A percentile compares a stretch with the other conserved stretches of the same genome.
Conservation (phyloP, 2,113 vertebrate genomes). For the Lophius piscatorius region DNA sequence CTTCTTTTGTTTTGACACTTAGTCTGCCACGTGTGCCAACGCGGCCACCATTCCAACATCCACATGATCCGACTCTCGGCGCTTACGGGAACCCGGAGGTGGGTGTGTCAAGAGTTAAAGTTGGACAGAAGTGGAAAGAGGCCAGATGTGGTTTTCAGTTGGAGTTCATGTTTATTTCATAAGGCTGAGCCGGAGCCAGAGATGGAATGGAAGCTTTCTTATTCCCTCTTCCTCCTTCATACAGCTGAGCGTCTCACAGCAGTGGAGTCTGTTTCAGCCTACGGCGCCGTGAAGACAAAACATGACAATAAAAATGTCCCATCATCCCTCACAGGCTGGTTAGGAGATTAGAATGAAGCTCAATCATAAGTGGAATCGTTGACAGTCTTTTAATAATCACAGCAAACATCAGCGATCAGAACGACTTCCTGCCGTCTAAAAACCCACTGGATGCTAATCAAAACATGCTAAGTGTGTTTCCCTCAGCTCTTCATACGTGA, state of each 20-base stretch:
- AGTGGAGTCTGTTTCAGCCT: slow-evolving; percentile 4
- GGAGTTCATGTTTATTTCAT: background rate
- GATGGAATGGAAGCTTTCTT: slow-evolving; percentile 8
- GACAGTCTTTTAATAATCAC: slow-evolving; percentile 48
- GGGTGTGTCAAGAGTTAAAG: slow-evolving; percentile 46
- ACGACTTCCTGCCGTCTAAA: slow-evolving; percentile 34
- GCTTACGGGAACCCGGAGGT: slow-evolving; percentile 62
- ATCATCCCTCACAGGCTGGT: slow-evolving; percentile 37
- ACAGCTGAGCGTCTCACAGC: slow-evolving; percentile 9
- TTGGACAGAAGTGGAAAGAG: slow-evolving; percentile 54
- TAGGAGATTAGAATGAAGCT: slow-evolving; percentile 44
- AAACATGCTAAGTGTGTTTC: slow-evolving; percentile 62
- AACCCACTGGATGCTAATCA: slow-evolving; percentile 52
- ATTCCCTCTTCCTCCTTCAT: slow-evolving; percentile 5
- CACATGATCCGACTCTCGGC: slow-evolving; percentile 53
- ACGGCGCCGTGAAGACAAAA: slow-evolving; percentile 9
- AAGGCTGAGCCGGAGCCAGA: slow-evolving; percentile 36
- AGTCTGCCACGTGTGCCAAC: slow-evolving; percentile 35
- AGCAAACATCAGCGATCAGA: slow-evolving; percentile 46
- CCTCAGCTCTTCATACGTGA: slow-evolving; percentile 48
- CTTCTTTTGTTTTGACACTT: slow-evolving; percentile 44
- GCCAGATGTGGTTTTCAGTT: slow-evolving; percentile 45
- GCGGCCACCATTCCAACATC: slow-evolving; percentile 48
- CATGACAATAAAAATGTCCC: slow-evolving; percentile 26
- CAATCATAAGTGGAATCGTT: slow-evolving; percentile 51